A percentile compares a stretch with the other conserved stretches of the same genome.
Evolutionary conservation across 2,888 invertebrate genomes (phyloP).

Genomic region (Tachina grossa): DNA sequence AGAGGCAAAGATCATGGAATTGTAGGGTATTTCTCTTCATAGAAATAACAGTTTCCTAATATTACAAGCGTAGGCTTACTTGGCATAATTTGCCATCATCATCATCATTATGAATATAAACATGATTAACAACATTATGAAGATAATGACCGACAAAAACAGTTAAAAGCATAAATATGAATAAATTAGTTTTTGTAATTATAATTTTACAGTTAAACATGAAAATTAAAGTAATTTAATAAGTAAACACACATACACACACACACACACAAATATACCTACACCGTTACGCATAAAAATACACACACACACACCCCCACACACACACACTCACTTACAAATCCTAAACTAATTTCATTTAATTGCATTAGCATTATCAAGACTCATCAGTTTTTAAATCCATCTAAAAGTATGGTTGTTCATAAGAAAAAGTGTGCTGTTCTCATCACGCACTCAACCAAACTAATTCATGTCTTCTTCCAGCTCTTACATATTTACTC

Average conservation of each 20-base stretch:
- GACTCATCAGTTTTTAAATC: neutral
- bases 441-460: neutral
- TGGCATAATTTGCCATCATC: slow-evolving; percentile 61
- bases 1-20: neutral
- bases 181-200: neutral
- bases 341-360: too few relatives aligned
- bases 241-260: neutral
- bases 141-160: slow-evolving; percentile 29
- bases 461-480: slow-evolving; percentile 18
- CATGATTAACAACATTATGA: slow-evolving; percentile 18
- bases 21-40: slow-evolving; percentile 20
- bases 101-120: slow-evolving; percentile 42
- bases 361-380: neutral
- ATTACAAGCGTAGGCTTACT: slow-evolving; percentile 58
- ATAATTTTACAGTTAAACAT: neutral
- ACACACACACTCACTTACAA: too few relatives aligned
- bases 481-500: neutral
- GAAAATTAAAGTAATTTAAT: neutral
- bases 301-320: neutral
- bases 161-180: neutral
- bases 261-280: neutral
- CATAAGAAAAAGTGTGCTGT: slow-evolving; percentile 41
- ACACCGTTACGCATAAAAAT: too few relatives aligned
- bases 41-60: neutral
- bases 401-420: slow-evolving; percentile 7